Evolutionary conservation across 30 jellyfish, hydroid and myxozoan genomes (phyloP).

Genomic region (Pelagia noctiluca): DNA sequence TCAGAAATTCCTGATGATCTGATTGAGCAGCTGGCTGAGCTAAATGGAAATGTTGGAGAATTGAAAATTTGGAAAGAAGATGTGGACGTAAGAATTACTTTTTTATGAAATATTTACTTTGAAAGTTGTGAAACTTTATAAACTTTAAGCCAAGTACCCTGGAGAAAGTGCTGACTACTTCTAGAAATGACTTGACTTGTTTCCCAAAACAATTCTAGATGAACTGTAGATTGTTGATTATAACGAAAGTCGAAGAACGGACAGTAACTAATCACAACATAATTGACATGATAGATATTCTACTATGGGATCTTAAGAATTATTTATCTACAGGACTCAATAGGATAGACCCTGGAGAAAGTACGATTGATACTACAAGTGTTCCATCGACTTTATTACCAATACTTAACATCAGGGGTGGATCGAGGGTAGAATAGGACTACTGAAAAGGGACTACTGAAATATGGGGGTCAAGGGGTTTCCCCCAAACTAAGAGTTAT

Average conservation of each 20-base stretch:
- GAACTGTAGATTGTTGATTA: neutral
- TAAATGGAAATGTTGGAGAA: conserved; percentile 26
- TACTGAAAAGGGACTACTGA: neutral
- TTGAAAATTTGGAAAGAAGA: conserved; percentile 45
- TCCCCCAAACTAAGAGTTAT: too few species aligned
- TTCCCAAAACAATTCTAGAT: neutral
- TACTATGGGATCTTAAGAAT: too few species aligned
- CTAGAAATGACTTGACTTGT: too few species aligned
- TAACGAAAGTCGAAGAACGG: too few species aligned
- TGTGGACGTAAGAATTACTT: conserved; percentile 24
- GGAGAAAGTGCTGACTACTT: neutral
- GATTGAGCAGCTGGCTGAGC: conserved; percentile 34
- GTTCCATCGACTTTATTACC: neutral
- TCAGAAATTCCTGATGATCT: conserved; percentile 57
- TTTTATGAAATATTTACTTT: neutral
- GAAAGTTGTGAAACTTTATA: neutral
- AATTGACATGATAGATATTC: too few species aligned
- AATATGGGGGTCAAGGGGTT: too few species aligned
- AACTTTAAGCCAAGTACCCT: neutral
- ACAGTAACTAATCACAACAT: too few species aligned
- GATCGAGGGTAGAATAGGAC: neutral
- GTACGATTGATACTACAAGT: neutral
- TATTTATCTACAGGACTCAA: too few species aligned
- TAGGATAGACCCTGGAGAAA: too few species aligned
- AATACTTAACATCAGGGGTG: neutral